Conservation (phyloP, 2,797 vertebrate species). For the Passerculus sandwichensis region DNA sequence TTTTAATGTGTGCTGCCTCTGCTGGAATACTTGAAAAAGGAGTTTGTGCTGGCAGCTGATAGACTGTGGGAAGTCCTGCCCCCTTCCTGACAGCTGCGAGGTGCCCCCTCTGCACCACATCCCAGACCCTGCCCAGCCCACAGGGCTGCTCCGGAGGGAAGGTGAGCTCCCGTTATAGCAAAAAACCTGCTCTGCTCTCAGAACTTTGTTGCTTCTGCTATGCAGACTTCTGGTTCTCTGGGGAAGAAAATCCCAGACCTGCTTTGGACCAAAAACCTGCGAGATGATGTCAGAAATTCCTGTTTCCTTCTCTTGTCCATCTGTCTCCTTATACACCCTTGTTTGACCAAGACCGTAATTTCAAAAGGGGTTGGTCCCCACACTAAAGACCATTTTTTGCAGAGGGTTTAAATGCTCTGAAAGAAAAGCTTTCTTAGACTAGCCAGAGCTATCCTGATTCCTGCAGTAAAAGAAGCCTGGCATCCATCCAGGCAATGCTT, state of each 20-base stretch:
- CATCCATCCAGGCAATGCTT: neutral
- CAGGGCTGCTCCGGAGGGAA: fast-evolving
- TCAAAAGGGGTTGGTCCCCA: neutral
- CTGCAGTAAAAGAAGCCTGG: neutral
- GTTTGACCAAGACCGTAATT: neutral
- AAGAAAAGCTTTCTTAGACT: neutral
- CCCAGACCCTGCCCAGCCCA: fast-evolving
- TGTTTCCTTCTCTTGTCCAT: neutral
- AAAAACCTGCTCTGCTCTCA: neutral
- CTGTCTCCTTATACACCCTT: neutral
- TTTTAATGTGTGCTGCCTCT: neutral
- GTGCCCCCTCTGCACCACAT: neutral
- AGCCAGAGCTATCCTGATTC: neutral
- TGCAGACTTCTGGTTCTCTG: neutral
- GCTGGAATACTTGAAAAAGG: neutral
- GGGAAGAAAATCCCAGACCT: neutral
- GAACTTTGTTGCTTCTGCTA: neutral
- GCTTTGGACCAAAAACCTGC: neutral
- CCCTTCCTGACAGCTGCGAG: fast-evolving
- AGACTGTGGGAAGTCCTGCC: neutral
- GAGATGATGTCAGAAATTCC: neutral
- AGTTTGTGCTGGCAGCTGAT: neutral
- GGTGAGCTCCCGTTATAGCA: too few species aligned
- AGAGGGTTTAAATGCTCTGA: neutral
- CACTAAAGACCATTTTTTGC: neutral